Base-by-base conservation (phyloP, 2,113 vertebrate species). In the Gnathonemus echidnorhynchus region DNA sequence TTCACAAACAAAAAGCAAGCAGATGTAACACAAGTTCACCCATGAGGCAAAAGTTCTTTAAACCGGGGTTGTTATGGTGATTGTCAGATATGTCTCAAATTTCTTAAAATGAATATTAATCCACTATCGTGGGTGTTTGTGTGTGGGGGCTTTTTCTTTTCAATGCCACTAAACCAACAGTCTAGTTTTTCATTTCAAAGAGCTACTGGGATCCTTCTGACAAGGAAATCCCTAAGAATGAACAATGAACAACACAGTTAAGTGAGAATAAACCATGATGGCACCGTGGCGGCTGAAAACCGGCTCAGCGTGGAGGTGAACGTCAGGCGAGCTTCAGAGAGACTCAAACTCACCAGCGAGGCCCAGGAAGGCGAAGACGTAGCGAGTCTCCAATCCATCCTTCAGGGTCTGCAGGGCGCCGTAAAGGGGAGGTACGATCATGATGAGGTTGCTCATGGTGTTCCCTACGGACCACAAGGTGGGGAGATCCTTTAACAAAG, bases 371-470 rank as follows among this genome's bases (percentile, higher is more conserved):
- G 98, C 97, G 93, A 96, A 97, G 93, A 97, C 92, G 91, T 99
- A 99, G 1, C 98, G 97, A 86, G 97, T 96, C 93, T 99, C 98
- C 42, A 98, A 97, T 92, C 98, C 97, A 35, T 97, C 96, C 92
- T 93, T 97, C 91, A 94, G 94, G 13, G 97, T 97, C 93, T 97
- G 98, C 92, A 98, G 94, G 90, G 97, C 98, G 91, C 98, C 98
- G 89, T 95, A 99, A 89, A 99, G 93, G 70, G 98, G 98, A 96
- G 98, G 98, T 92, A 99, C 94, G 93, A 99, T 99, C 97, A 99
- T 99, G 92, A 99, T 98, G 96, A 99, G 96, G 95, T 99, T 99
- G 95, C 98, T 99, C 94, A 99, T 97, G 77, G 98, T 99, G 95
- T 99, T 99, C 98, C 98, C 98, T 99, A 94, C 9, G 92, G 15